These are phyloP conservation scores for Tragelaphus strepsiceros DNA, from an alignment of 2,113 vertebrate genomes.

Conservation along the genomic window DNA sequence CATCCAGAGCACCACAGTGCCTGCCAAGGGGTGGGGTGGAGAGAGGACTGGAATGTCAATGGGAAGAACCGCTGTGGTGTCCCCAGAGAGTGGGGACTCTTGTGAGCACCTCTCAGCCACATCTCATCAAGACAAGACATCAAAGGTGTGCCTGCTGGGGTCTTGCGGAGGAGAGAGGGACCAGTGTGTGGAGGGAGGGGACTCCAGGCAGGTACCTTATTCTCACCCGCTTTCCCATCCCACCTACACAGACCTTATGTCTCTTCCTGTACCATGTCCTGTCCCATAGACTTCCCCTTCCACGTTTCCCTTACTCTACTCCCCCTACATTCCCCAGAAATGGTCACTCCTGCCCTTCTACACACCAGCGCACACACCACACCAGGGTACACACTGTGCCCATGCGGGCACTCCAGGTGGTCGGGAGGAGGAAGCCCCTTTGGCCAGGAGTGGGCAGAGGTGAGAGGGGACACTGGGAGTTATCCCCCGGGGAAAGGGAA, in stretches of 20 bases:
- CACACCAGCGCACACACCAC: background rate
- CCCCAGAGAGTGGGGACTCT: background rate
- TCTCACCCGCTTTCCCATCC: background rate
- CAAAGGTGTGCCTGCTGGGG: background rate
- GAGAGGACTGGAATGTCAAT: background rate
- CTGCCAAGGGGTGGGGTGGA: background rate
- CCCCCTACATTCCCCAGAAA: background rate
- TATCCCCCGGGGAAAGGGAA: too few relatives aligned
- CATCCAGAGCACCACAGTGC: background rate
- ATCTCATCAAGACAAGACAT: background rate
- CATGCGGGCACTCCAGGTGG: rapidly evolving
- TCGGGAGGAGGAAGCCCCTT: background rate
- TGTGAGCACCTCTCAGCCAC: background rate
- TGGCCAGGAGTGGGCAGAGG: background rate
- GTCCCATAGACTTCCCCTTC: background rate
- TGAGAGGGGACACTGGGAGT: background rate
- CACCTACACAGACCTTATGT: background rate
- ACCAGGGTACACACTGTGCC: background rate
- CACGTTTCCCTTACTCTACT: background rate
- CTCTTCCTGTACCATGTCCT: background rate
- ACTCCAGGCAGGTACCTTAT: background rate
- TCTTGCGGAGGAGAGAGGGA: background rate
- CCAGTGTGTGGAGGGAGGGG: background rate
- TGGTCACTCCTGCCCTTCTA: background rate
- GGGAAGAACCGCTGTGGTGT: background rate